These are phyloP conservation scores for Leuciscus waleckii DNA, from an alignment of 2,797 vertebrate genomes.

Conservation along the genomic window DNA sequence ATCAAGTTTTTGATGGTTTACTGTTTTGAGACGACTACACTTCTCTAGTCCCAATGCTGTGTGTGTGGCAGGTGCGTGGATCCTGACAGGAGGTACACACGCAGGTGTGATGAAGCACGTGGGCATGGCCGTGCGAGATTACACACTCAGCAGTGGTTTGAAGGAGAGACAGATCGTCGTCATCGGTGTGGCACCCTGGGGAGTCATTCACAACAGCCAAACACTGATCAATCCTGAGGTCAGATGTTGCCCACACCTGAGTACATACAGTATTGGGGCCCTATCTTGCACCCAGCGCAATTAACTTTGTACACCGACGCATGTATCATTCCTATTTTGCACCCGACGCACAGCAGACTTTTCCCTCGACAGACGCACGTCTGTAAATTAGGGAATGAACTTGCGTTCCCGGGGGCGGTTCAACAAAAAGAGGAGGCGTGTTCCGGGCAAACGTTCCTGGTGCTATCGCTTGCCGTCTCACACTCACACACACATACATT, in stretches of 20 bases:
- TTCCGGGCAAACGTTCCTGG: no score
- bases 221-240: constrained; percentile 73
- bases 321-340: no score
- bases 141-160: constrained; percentile 81
- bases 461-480: no score
- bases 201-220: constrained; percentile 86
- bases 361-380: no score
- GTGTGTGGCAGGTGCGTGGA: constrained; percentile 88
- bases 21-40: neutral
- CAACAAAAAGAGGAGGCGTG: no score
- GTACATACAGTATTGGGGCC: neutral
- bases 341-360: no score
- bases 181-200: constrained; percentile 94
- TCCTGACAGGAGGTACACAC: constrained; percentile 93
- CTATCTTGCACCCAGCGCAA: no score
- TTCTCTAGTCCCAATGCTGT: neutral
- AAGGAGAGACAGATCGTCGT: constrained; percentile 82
- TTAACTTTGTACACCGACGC: no score
- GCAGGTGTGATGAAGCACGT: constrained; percentile 97
- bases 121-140: constrained; percentile 88
- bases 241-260: neutral
- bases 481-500: no score
- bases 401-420: no score
- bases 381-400: no score
- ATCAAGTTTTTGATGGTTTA: neutral